Evolutionary conservation across 2,113 vertebrate species (phyloP).

Genomic region (Amazona vittata): DNA sequence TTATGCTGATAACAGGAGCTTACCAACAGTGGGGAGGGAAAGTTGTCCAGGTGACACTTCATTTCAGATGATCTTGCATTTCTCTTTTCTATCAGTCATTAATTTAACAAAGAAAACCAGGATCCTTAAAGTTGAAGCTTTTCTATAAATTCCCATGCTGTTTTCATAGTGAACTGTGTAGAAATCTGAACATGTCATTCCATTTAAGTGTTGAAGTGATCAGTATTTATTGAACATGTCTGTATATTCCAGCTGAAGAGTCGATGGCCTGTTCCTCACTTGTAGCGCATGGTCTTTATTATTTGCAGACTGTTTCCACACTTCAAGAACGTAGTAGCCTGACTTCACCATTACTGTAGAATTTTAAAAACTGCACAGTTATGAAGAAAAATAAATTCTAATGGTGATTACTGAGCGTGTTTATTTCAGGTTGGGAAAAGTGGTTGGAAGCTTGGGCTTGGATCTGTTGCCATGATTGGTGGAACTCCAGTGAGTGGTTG

Average conservation of each 20-base stretch:
- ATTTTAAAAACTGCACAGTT: conserved; percentile 58
- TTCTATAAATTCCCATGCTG: conserved; percentile 48
- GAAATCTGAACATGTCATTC: conserved; percentile 47
- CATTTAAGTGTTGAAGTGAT: conserved; percentile 49
- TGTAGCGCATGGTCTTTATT: conserved; percentile 52
- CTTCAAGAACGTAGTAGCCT: conserved; percentile 9
- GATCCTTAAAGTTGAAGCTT: conserved; percentile 41
- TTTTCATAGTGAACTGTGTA: conserved; percentile 3
- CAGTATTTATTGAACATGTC: conserved; percentile 47
- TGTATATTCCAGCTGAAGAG: conserved; percentile 43
- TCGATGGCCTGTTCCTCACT: conserved; percentile 17
- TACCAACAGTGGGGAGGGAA: not conserved
- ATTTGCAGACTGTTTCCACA: conserved; percentile 35
- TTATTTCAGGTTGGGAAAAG: not conserved
- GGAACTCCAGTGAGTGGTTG: too few species aligned
- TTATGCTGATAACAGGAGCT: conserved; percentile 1
- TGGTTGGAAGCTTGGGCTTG: not conserved
- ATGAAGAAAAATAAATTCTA: conserved; percentile 63
- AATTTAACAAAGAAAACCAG: not conserved
- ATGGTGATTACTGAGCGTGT: not conserved
- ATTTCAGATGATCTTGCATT: conserved; percentile 4
- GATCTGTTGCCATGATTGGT: not conserved
- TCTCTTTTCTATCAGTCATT: conserved; percentile 31
- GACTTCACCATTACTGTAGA: conserved; percentile 34
- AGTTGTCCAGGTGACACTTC: conserved; percentile 36